A percentile compares a stretch with the other conserved stretches of the same genome.
Conservation (phyloP, 2,113 vertebrate species). For the Xyliphius kryptos region DNA sequence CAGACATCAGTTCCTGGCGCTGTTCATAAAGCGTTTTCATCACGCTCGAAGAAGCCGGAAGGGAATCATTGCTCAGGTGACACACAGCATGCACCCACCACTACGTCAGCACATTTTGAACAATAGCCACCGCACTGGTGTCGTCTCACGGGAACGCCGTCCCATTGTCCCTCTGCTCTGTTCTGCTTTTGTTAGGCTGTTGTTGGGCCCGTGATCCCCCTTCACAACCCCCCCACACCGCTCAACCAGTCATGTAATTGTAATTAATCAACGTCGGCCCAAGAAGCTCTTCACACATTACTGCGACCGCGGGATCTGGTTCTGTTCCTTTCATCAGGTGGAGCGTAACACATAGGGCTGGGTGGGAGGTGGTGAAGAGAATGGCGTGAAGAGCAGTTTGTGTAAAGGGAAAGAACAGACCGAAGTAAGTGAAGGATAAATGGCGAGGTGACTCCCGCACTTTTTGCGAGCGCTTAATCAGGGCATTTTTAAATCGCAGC, state of each 20-base stretch:
- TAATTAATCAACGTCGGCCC: conserved; percentile 39
- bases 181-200: conserved; percentile 8
- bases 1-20: conserved; percentile 85
- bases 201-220: conserved; percentile 1
- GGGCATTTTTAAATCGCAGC: conserved; percentile 30
- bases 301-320: not conserved
- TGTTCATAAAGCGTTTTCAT: conserved; percentile 92
- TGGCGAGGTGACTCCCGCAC: conserved; percentile 24
- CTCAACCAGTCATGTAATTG: conserved; percentile 15
- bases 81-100: conserved; percentile 25
- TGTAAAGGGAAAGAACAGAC: conserved; percentile 20
- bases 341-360: not conserved
- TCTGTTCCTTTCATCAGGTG: conserved; percentile 1
- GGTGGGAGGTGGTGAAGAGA: not conserved
- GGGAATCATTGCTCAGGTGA: conserved; percentile 95
- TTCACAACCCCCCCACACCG: too few species aligned
- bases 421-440: conserved; percentile 30
- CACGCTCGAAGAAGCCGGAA: conserved; percentile 89
- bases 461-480: conserved; percentile 38
- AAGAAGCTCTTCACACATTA: conserved; percentile 12
- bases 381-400: not conserved
- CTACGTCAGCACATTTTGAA: conserved; percentile 8
- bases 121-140: not conserved
- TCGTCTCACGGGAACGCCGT: conserved; percentile 9
- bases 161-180: conserved; percentile 18